Evolutionary conservation across 2,888 invertebrate genomes (phyloP), one percentile per base, ranked within the genome.

Genomic region (Apoderus coryli): DNA sequence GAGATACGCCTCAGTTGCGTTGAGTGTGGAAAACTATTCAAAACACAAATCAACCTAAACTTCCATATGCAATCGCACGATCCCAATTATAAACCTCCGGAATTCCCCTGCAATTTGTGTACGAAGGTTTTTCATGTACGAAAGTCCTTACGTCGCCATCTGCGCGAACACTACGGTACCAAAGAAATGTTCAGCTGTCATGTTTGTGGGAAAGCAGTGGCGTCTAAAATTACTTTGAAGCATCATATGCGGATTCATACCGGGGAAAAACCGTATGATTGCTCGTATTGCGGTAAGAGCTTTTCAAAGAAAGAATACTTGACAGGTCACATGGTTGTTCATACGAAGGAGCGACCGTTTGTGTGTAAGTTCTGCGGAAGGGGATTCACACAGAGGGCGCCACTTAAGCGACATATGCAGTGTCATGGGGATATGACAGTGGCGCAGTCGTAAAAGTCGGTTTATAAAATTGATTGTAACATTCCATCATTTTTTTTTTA

Each of bases 311-410:
- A 39, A 25, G 33, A 33, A 4, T 32, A 39, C 25, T 33, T 48
- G 14, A 36, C 25, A 16, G 37, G 33, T 15, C 67, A 67, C 39
- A 60, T 61, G 57, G 46, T 60, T 2, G 62, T 61, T 25, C 67
- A 67, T 34, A 65, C 61, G n/a, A 64, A 63, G 0, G 63, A 64
- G 14, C 64, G 31, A 15, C 49, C 49, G 1, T 45, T 39, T 28
- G 35, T 29, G 13, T 46, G 50, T 28, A 38, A 34, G 4, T 25
- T 31, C 5, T 46, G 71, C 37, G 63, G 63, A 0, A 65, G 64
- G 36, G 63, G 61, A 16, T 63, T 67, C 40, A 58, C 65, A 24
- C 61, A 69, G 36, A 59, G 60, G 35, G 60, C 60, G 35, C 61
- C 64, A 1, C 40, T 67, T 22, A 60, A 61, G 4, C 53, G 61